Percentiles rank a stretch among this genome's conserved stretches.
Evolutionary conservation across 2,113 vertebrate genomes (phyloP).

Genomic region (Malurus alboscapulatus): DNA sequence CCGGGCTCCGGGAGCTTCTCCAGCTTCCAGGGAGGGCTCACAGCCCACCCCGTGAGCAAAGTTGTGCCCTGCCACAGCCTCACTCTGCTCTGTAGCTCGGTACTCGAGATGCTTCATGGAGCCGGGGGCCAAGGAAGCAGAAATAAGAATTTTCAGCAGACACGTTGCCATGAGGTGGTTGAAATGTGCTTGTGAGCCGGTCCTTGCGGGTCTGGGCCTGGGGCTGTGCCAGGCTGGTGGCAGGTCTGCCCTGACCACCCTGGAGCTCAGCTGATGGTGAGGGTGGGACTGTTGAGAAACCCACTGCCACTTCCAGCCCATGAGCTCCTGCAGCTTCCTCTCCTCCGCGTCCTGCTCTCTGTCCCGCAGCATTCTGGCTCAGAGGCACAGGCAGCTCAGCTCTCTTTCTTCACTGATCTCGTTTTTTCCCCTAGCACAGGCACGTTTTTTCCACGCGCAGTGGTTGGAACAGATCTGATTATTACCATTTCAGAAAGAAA

Average conservation of each 20-base stretch:
- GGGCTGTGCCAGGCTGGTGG: background rate
- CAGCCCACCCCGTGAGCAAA: accelerated
- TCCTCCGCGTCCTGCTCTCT: background rate
- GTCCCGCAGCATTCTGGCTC: background rate
- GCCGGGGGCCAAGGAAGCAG: background rate
- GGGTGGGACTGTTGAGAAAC: background rate
- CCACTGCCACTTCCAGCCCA: background rate
- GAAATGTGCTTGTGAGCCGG: background rate
- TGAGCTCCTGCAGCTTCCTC: background rate
- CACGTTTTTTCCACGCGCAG: background rate
- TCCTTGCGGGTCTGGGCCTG: background rate
- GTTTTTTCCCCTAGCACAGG: background rate
- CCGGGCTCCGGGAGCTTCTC: background rate
- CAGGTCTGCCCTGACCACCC: background rate
- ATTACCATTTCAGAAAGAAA: background rate
- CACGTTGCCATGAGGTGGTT: background rate
- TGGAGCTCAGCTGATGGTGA: background rate
- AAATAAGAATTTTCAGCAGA: background rate
- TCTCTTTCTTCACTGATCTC: background rate
- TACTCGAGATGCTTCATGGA: background rate
- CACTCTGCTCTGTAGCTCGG: background rate
- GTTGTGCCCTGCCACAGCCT: accelerated
- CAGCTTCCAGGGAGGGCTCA: accelerated
- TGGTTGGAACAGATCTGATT: background rate
- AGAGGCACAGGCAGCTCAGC: background rate